These are phyloP conservation scores for Nemapogon koenigi DNA, from an alignment of 2,888 invertebrate species.

Conservation along the genomic window DNA sequence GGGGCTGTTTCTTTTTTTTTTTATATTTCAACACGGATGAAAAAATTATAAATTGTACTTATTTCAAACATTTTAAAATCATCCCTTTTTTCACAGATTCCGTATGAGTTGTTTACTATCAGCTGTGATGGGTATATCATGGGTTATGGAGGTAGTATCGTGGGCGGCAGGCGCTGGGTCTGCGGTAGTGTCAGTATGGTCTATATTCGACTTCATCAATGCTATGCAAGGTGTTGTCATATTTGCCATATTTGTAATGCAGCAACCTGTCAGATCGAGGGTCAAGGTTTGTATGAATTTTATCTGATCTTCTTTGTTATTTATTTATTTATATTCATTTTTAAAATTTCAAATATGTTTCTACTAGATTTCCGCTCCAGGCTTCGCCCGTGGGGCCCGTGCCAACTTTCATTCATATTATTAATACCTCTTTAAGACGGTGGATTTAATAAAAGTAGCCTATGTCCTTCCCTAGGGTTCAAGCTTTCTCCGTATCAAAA, in stretches of 20 bases:
- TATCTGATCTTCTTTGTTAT: too few relatives aligned
- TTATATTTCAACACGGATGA: too few relatives aligned
- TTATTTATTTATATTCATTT: not conserved
- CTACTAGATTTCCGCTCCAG: too few relatives aligned
- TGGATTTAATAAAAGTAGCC: too few relatives aligned
- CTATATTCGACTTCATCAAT: constrained; percentile 72
- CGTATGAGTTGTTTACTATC: constrained; percentile 67
- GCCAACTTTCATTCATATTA: too few relatives aligned
- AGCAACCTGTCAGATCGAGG: constrained; percentile 44
- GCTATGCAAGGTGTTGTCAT: constrained; percentile 74
- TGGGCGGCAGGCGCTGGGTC: constrained; percentile 64
- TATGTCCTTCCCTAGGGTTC: too few relatives aligned
- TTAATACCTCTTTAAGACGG: too few relatives aligned
- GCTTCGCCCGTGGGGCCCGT: too few relatives aligned
- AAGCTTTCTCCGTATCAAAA: too few relatives aligned
- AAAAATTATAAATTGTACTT: not conserved
- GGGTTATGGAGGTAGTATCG: constrained; percentile 74
- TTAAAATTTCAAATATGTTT: not conserved
- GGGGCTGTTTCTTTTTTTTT: too few relatives aligned
- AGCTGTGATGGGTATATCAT: constrained; percentile 72
- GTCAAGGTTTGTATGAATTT: constrained; percentile 34
- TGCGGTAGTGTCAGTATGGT: constrained; percentile 57
- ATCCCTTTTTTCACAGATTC: constrained; percentile 47
- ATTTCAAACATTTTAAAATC: not conserved
- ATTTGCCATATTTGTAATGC: constrained; percentile 68